Base-by-base conservation (phyloP, 2,888 invertebrate species). In the Chrysodeixis includens region DNA sequence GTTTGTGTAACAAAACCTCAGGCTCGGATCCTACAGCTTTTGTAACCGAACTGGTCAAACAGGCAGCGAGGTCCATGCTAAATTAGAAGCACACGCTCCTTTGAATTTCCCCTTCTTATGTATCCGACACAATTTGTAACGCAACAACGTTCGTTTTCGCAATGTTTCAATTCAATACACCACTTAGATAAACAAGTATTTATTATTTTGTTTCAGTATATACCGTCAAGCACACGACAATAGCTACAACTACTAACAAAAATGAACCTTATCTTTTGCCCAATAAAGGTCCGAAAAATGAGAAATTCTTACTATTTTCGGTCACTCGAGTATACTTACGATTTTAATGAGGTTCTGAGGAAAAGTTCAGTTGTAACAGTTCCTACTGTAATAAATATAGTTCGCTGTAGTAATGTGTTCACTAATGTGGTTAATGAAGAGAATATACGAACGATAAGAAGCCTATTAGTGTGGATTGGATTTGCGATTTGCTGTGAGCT, bases 81-180 rank as follows among this genome's bases (percentile, higher is more conserved):
- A 92, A 68, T 74, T 73, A 77, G 56, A 73, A 30, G 66, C 74
- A 69, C 59, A 68, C 62, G 72, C 69, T 66, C 71, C 74, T 79
- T 84, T 82, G 84, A 84, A 92, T 92, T 90, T 90, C 90, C 89
- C 88, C 89, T 87, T 90, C 90, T 90, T 89, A 83, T 83, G 67
- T n/a, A n/a, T 73, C 78, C 79, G 81, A 84, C 86, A 90, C 90
- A 90, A 91, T 92, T 92, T 92, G 92, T 92, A 90, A 86, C 81
- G 89, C 85, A 90, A 90, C 88, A 83, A 88, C 88, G 88, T 76
- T 85, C 80, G 88, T 89, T 92, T 92, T 91, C 92, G 90, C 92
- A 93, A 93, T 88, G 87, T 88, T 88, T 89, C 89, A 88, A 91
- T 91, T 88, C 88, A 91, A 92, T 90, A 85, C 83, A 83, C 83